A percentile compares a stretch with the other conserved stretches of the same genome.
Evolutionary conservation across 2,113 vertebrate genomes (phyloP).

Genomic region (Verasper variegatus): DNA sequence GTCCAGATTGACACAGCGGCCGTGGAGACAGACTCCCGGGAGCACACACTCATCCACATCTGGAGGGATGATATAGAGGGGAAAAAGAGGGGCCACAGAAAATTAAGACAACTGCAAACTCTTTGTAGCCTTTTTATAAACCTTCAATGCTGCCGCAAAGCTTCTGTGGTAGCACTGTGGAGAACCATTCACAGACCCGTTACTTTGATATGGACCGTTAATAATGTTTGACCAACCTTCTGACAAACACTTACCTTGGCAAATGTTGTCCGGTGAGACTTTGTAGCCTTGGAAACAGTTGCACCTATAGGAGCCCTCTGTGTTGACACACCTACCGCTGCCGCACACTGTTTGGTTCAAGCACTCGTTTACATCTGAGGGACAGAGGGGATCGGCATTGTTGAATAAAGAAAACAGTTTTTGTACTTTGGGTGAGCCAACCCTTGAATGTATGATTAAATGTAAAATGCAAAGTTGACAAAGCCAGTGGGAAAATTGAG

Average conservation of each 20-base stretch:
- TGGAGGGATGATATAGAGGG: slow-evolving; percentile 63
- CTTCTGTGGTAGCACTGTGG: slow-evolving; percentile 44
- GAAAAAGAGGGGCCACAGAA: slow-evolving; percentile 31
- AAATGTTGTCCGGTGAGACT: slow-evolving; percentile 70
- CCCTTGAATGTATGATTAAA: background rate
- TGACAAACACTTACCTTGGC: slow-evolving; percentile 75
- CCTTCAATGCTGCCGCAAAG: slow-evolving; percentile 24
- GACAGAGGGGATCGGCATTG: slow-evolving; percentile 13
- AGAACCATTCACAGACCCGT: slow-evolving; percentile 43
- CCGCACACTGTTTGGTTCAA: slow-evolving; percentile 74
- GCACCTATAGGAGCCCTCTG: slow-evolving; percentile 81
- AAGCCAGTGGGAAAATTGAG: background rate
- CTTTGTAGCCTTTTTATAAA: slow-evolving; percentile 44
- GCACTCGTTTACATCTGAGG: slow-evolving; percentile 83
- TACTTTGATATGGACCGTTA: slow-evolving; percentile 6
- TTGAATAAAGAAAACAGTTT: background rate
- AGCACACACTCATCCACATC: slow-evolving; percentile 88
- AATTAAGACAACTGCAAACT: slow-evolving; percentile 34
- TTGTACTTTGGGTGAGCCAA: background rate
- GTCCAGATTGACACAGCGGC: slow-evolving; percentile 87
- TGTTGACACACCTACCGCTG: slow-evolving; percentile 81
- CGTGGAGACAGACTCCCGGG: slow-evolving; percentile 83
- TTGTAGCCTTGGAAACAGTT: slow-evolving; percentile 81
- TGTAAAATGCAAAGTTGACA: background rate
- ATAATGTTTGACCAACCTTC: background rate